A percentile compares a stretch with the other conserved stretches of the same genome.
phyloP scores from a whole-genome alignment of 2,113 vertebrate species.

The Phalacrocorax aristotelis region DNA sequence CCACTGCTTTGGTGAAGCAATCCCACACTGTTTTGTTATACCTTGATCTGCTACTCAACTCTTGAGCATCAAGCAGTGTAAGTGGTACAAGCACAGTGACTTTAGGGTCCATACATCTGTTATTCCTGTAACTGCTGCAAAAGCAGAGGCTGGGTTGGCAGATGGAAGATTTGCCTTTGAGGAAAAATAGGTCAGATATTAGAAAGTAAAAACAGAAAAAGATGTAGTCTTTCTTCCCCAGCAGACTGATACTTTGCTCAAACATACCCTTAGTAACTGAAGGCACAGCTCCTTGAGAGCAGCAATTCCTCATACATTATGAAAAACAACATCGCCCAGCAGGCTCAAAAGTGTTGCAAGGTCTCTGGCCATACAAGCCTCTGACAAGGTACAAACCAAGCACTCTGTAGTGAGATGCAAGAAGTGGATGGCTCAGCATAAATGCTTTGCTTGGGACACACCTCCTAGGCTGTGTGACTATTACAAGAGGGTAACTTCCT shows the following conservation, averaged over 20 bases:
- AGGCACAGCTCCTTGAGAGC: background rate
- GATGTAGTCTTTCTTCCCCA: background rate
- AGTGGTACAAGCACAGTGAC: background rate
- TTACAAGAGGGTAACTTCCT: background rate
- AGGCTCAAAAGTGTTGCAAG: background rate
- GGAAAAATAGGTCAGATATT: conserved; percentile 3
- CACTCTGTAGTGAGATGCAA: background rate
- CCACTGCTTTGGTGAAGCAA: background rate
- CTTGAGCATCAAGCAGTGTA: background rate
- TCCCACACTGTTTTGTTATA: background rate
- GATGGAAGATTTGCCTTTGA: background rate
- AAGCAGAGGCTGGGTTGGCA: background rate
- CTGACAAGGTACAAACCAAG: background rate
- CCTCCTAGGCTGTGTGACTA: background rate
- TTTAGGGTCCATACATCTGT: background rate
- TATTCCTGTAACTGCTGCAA: background rate
- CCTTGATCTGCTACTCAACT: background rate
- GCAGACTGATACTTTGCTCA: background rate
- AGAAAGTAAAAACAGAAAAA: background rate
- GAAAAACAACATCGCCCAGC: background rate
- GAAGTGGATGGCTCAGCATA: background rate
- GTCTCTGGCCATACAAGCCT: background rate
- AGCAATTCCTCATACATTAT: background rate
- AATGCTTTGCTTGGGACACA: background rate
- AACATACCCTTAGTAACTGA: background rate